Conservation (phyloP, 2,113 vertebrate genomes). For the Phylloscopus whistleri region DNA sequence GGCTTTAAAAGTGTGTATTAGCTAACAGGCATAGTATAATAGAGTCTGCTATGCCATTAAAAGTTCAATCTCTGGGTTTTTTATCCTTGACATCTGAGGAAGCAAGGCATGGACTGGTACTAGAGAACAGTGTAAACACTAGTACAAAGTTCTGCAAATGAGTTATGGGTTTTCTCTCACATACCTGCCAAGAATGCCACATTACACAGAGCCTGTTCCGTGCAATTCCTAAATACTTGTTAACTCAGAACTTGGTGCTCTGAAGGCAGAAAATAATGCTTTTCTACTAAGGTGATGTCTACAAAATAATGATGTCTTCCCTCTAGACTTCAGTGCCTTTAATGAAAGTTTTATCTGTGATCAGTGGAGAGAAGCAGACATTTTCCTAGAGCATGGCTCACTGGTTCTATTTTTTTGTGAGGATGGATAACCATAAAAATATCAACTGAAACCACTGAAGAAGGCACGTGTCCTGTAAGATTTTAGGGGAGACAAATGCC, state of each 20-base stretch:
- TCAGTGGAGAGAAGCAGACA: not conserved
- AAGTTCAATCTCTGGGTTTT: not conserved
- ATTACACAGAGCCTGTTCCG: not conserved
- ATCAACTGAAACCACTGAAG: not conserved
- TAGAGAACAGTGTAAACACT: not conserved
- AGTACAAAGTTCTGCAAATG: not conserved
- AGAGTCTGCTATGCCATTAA: not conserved
- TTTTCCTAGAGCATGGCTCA: not conserved
- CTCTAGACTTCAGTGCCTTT: not conserved
- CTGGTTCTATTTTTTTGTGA: not conserved
- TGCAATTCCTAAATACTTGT: not conserved
- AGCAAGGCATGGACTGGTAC: not conserved
- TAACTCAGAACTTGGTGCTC: not conserved
- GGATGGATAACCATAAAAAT: not conserved
- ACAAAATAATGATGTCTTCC: not conserved
- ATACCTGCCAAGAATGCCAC: not conserved
- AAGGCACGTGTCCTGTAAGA: not conserved
- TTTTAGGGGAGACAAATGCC: not conserved
- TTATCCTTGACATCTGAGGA: not conserved
- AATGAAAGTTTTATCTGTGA: not conserved
- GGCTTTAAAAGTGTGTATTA: not conserved
- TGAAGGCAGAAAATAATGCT: not conserved
- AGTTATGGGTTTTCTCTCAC: not conserved
- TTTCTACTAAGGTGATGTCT: not conserved
- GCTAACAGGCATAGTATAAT: not conserved